Evolutionary conservation across 2,888 invertebrate species (phyloP).

Genomic region (Rambutsinella grinnellia): DNA sequence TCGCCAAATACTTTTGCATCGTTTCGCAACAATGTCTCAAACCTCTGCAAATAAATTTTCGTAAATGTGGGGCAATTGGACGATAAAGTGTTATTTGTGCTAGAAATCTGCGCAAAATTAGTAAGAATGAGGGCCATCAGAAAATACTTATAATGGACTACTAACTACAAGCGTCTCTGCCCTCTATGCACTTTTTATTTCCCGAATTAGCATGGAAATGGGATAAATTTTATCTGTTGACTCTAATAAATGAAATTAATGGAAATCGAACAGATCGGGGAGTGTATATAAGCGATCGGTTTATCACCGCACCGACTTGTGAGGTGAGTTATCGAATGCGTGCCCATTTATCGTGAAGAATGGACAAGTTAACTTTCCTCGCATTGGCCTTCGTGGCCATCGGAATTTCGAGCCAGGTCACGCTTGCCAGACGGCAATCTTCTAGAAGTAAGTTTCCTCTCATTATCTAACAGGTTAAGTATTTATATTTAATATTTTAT

Average conservation of each 20-base stretch:
- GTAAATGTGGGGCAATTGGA: slow-evolving; percentile 9
- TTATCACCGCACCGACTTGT: background rate
- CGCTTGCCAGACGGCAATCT: slow-evolving; percentile 9
- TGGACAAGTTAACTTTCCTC: slow-evolving; percentile 27
- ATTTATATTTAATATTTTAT: slow-evolving; percentile 6
- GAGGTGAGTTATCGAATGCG: background rate
- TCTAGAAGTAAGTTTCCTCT: slow-evolving; percentile 14
- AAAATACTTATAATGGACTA: no score
- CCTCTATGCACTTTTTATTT: background rate
- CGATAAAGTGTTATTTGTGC: background rate
- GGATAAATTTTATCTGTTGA: background rate
- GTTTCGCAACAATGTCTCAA: no score
- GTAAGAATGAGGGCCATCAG: background rate
- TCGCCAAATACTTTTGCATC: no score
- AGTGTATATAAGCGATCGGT: background rate
- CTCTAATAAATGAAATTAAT: background rate
- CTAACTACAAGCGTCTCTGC: background rate
- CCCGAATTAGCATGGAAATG: slow-evolving; percentile 1
- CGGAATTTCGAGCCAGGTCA: slow-evolving; percentile 15
- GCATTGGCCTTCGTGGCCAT: slow-evolving; percentile 32
- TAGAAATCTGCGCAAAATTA: background rate
- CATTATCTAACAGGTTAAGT: background rate
- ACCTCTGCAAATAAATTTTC: background rate
- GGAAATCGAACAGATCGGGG: background rate
- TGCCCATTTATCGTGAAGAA: background rate